Evolutionary conservation across 2,888 invertebrate species (phyloP).

Genomic region (Elmis aenea): DNA sequence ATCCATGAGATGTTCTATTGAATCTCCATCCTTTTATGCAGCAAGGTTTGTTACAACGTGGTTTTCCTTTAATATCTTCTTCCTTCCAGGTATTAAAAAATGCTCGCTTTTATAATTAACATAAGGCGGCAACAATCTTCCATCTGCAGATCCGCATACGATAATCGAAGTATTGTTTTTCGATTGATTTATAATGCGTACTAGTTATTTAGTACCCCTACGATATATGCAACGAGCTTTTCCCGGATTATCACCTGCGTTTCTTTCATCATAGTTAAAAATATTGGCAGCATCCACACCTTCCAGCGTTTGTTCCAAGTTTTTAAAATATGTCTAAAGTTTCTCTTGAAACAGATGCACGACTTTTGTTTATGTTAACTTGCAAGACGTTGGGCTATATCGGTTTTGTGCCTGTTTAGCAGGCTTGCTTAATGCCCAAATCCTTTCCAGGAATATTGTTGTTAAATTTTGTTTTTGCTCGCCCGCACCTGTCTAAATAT

Average conservation of each 20-base stretch:
- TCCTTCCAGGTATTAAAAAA: conserved; percentile 33
- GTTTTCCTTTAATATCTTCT: conserved; percentile 23
- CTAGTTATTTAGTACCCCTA: conserved; percentile 25
- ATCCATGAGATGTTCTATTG: conserved; percentile 9
- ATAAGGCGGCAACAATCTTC: conserved; percentile 27
- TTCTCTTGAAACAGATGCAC: not conserved
- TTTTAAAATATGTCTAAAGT: conserved; percentile 5
- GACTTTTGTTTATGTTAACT: conserved; percentile 1
- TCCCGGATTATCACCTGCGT: conserved; percentile 34
- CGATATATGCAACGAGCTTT: conserved; percentile 16
- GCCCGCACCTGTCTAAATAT: not conserved
- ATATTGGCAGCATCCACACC: conserved; percentile 3
- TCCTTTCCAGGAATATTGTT: conserved; percentile 1
- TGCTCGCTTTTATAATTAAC: conserved; percentile 20
- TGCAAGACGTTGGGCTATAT: conserved; percentile 2
- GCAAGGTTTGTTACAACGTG: conserved; percentile 8
- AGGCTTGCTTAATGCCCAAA: too few relatives aligned
- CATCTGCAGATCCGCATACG: conserved; percentile 28
- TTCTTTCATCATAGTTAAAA: conserved; percentile 19
- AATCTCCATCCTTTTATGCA: conserved; percentile 6
- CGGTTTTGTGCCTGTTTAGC: conserved; percentile 1
- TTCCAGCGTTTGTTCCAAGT: conserved; percentile 5
- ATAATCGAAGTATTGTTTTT: conserved; percentile 29
- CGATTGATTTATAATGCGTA: conserved; percentile 23
- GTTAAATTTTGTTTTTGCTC: not conserved